Evolutionary conservation across 2,888 invertebrate species (phyloP).

Genomic region (Invenusta paracnida): DNA sequence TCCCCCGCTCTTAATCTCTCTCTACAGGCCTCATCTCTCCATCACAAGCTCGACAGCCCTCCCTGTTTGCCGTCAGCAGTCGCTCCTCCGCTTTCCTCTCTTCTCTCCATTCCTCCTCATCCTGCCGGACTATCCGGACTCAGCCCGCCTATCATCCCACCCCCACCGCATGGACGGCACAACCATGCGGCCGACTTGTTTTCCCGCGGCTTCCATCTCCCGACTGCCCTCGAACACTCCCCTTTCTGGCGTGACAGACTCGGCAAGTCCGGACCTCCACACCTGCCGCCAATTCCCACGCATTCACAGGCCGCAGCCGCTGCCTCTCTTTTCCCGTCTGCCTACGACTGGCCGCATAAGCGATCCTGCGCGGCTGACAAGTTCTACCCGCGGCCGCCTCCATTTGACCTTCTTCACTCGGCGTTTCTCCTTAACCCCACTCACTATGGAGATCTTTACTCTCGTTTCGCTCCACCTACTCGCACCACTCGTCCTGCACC

Average conservation of each 20-base stretch:
- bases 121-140: neutral
- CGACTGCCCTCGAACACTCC: neutral
- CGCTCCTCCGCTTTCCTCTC: no score
- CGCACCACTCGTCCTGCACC: neutral
- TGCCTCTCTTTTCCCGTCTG: no score
- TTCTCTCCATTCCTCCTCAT: neutral
- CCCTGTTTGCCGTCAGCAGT: neutral
- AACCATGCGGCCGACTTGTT: neutral
- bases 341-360: neutral
- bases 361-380: neutral
- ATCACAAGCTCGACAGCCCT: neutral
- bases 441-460: neutral
- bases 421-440: neutral
- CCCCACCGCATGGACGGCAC: neutral
- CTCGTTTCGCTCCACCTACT: neutral
- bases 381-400: neutral
- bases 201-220: neutral
- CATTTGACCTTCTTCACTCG: neutral
- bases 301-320: neutral
- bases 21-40: neutral
- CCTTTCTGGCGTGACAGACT: neutral
- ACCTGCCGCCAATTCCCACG: neutral
- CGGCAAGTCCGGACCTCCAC: neutral
- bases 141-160: neutral
- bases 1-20: neutral